Evolutionary conservation across 1,140 invertebrate species (phyloP).

Genomic region (Lepidostoma basale): DNA sequence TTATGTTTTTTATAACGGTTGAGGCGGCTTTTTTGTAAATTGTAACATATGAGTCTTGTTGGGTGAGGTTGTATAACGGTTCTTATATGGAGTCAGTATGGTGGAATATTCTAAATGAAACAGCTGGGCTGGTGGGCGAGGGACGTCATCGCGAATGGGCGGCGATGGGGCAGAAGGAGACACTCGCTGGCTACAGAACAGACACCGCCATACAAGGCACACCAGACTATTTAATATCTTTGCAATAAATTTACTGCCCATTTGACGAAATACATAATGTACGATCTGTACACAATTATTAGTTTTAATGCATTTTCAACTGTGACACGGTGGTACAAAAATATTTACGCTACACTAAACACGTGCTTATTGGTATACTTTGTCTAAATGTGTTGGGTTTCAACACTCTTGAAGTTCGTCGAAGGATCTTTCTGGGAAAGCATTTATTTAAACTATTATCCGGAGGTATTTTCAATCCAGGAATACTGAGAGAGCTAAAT

Average conservation of each 20-base stretch:
- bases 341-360: too few relatives aligned
- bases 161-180: constrained; percentile 11
- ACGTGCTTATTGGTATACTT: too few relatives aligned
- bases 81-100: neutral
- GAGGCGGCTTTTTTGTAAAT: too few relatives aligned
- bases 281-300: constrained; percentile 1
- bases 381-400: too few relatives aligned
- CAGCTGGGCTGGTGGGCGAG: constrained; percentile 21
- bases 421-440: too few relatives aligned
- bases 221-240: neutral
- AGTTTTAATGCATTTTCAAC: neutral
- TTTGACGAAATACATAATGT: constrained; percentile 1
- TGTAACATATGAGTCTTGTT: too few relatives aligned
- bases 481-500: too few relatives aligned
- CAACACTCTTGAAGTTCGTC: too few relatives aligned
- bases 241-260: neutral
- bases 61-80: constrained; percentile 6
- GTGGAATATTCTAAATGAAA: constrained; percentile 14
- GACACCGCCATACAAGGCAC: constrained; percentile 2
- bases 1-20: neutral
- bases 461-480: too few relatives aligned
- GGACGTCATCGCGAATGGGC: constrained; percentile 22
- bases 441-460: too few relatives aligned
- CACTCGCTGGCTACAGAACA: constrained; percentile 1
- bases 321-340: neutral